phyloP scores from a whole-genome alignment of 2,113 vertebrate genomes.

The Aleadryas rufinucha region DNA sequence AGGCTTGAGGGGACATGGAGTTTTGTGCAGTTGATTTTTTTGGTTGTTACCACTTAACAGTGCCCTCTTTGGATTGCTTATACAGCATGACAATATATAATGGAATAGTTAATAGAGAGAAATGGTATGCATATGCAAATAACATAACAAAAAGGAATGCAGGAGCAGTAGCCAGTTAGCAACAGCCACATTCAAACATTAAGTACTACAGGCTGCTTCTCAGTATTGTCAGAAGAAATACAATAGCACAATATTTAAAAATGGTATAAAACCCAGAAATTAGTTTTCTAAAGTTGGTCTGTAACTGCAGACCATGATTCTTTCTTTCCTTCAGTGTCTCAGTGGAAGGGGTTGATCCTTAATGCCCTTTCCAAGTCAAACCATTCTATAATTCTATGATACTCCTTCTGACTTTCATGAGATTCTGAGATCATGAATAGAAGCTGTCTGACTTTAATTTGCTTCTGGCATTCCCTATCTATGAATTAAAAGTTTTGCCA shows the following conservation, averaged over 20 bases:
- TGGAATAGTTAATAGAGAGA: background rate
- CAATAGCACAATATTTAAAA: background rate
- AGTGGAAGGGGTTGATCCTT: background rate
- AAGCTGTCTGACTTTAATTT: background rate
- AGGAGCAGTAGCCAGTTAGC: background rate
- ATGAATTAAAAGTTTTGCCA: background rate
- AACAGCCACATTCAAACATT: background rate
- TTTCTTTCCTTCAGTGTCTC: background rate
- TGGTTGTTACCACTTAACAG: background rate
- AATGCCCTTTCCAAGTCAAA: background rate
- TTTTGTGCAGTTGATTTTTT: background rate
- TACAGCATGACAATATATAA: background rate
- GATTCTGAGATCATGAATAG: background rate
- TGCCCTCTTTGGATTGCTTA: background rate
- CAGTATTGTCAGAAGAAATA: background rate
- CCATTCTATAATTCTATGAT: background rate
- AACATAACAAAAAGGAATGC: background rate
- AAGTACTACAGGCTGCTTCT: background rate
- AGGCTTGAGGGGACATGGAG: background rate
- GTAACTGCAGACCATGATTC: background rate
- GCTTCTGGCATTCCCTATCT: background rate
- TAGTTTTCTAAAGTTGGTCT: background rate
- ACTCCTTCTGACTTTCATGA: background rate
- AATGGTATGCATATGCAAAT: background rate
- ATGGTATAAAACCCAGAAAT: background rate